Evolutionary conservation across 2,888 invertebrate species (phyloP), one percentile per base, ranked within the genome.

Genomic region (Pterobdella sp.): DNA sequence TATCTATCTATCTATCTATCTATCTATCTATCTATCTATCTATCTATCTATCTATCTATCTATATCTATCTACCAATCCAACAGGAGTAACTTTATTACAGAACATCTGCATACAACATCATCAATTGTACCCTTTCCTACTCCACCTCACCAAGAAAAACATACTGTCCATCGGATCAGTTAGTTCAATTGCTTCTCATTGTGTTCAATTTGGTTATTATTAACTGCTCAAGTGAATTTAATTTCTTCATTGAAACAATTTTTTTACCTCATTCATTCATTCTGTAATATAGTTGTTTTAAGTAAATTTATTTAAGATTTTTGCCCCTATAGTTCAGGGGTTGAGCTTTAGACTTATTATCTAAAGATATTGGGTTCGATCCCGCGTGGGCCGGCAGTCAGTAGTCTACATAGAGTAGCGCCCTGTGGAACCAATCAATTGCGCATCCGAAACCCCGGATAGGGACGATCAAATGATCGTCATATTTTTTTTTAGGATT

Each of bases 51-150:
- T 56, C 60, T 26, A 56, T 26, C 4, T 14, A 4, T 56, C 60
- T 26, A 56, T 42, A 42, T n/a, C n/a, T n/a, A n/a, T n/a, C n/a
- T n/a, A n/a, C n/a, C n/a, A n/a, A n/a, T n/a, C n/a, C n/a, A n/a
- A n/a, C 89, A 66, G 88, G 89, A 0, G 85, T 90, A 49, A 90
- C 90, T 75, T 85, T 91, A 76, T 83, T 92, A 69, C 86, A 89
- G 0, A 89, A 89, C 80, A 85, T 92, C 70, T 88, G 89, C 0
- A 86, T 87, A 34, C 88, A 87, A 80, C 88, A 91, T 84, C 89
- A 91, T 0, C 85, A 87, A 74, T 85, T 91, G 14, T 84, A 91
- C 68, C 89, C 90, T 0, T 86, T 88, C 76, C 85, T 92, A 52
- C 82, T 91, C 68, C 79, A 82, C 69, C 78, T 66, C 56, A 69